These are phyloP conservation scores for Prietella phreatophila DNA, from an alignment of 2,113 vertebrate genomes.

Conservation along the genomic window DNA sequence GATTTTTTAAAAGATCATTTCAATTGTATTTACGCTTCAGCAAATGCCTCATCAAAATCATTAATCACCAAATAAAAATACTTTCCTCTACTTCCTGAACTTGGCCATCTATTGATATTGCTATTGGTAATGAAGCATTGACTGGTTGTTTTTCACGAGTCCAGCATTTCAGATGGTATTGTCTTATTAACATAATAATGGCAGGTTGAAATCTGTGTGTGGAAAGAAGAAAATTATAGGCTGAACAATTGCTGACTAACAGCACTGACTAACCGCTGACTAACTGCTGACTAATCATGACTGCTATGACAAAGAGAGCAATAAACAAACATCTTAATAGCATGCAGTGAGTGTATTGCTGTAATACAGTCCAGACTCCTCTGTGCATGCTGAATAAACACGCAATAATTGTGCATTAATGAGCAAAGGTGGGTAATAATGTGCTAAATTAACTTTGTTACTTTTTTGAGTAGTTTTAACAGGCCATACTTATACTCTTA, in stretches of 20 bases:
- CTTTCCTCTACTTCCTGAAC: neutral
- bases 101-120: neutral
- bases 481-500: too few species aligned
- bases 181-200: conserved; percentile 72
- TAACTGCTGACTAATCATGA: conserved; percentile 66
- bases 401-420: neutral
- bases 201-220: conserved; percentile 65
- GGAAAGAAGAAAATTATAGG: conserved; percentile 73
- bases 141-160: conserved; percentile 30
- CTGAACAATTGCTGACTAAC: conserved; percentile 73
- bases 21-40: neutral
- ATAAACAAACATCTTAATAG: conserved; percentile 46
- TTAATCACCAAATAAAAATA: neutral
- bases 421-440: too few species aligned
- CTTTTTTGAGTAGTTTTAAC: too few species aligned
- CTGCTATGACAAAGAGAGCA: conserved; percentile 43
- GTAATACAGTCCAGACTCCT: conserved; percentile 35
- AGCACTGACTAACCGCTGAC: too few species aligned
- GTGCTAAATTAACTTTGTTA: too few species aligned
- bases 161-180: conserved; percentile 39
- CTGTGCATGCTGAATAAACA: neutral
- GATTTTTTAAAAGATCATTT: neutral
- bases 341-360: neutral
- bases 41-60: neutral
- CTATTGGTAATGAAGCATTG: conserved; percentile 17